Conservation (phyloP, 2,797 vertebrate genomes). For the Crocidura indochinensis region DNA sequence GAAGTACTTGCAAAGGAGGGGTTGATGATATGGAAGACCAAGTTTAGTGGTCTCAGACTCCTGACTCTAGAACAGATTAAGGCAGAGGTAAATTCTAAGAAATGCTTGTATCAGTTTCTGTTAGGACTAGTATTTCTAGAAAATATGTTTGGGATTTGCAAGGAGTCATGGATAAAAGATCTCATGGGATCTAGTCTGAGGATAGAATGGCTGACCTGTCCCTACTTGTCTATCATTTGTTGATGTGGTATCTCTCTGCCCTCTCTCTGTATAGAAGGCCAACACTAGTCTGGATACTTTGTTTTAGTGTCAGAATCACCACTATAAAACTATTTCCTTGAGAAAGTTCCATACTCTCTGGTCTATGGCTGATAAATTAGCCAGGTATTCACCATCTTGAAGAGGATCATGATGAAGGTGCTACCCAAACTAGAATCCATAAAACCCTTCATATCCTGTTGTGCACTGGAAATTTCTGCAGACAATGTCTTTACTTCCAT, state of each 20-base stretch:
- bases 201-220: rapidly evolving
- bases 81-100: neutral
- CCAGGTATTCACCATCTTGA: neutral
- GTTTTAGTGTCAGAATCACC: neutral
- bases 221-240: neutral
- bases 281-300: neutral
- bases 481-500: neutral
- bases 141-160: neutral
- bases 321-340: neutral
- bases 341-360: neutral
- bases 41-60: neutral
- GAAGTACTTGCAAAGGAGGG: neutral
- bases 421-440: rapidly evolving
- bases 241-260: rapidly evolving
- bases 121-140: neutral
- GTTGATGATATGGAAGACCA: neutral
- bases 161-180: neutral
- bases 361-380: neutral
- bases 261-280: neutral
- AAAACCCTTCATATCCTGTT: neutral
- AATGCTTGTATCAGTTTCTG: neutral
- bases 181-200: neutral
- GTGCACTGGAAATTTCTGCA: neutral
- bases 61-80: neutral
- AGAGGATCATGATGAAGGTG: neutral